Base-by-base conservation (phyloP, 2,797 vertebrate species). In the Melanogrammus aeglefinus region DNA sequence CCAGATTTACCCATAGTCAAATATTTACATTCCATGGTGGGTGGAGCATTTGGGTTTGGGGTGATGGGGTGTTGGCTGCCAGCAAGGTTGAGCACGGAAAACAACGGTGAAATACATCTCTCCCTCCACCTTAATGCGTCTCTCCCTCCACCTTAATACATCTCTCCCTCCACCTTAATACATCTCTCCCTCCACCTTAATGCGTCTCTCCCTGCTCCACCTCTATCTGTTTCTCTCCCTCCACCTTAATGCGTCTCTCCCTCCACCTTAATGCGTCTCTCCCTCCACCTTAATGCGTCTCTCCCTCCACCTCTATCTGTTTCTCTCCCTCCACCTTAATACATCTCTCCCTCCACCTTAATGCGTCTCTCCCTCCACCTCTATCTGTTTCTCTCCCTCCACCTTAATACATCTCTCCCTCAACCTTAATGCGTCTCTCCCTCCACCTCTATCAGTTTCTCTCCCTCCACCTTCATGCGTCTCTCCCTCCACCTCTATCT, bases 11-110 rank as follows among this genome's bases (percentile, higher is more conserved):
- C 77, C 75, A 69, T 76, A 83, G 81, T 88, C 85, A 93, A 94
- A 94, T 92, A 92, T 95, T 95, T 94, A 94, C 91, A 93, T 93
- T 93, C 86, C 83, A 8, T 76, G 82, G 83, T 41, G 84, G 86
- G 80, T 80, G 89, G 87, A 78, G 86, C 86, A 86, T 82, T n/a
- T 77, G 77, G 74, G 76, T 88, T 88, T 83, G 80, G 84, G 84
- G 77, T 5, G 73, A 81, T 81, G 35, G 35, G 35, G 80, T 77
- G 79, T 80, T 76, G 86, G 86, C 85, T 66, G 63, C n/a, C 63
- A 66, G 63, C n/a, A 10, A 27, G 63, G 63, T 21, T 63, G 57
- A 24, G 57, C 16, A 27, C 10, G 7, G 88, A 87, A 91, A 89
- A 91, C 86, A 85, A 24, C 16, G 36, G 76, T 80, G 85, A 77